These are phyloP conservation scores for Parapsyche elsis DNA, from an alignment of 1,140 invertebrate species.

Conservation along the genomic window DNA sequence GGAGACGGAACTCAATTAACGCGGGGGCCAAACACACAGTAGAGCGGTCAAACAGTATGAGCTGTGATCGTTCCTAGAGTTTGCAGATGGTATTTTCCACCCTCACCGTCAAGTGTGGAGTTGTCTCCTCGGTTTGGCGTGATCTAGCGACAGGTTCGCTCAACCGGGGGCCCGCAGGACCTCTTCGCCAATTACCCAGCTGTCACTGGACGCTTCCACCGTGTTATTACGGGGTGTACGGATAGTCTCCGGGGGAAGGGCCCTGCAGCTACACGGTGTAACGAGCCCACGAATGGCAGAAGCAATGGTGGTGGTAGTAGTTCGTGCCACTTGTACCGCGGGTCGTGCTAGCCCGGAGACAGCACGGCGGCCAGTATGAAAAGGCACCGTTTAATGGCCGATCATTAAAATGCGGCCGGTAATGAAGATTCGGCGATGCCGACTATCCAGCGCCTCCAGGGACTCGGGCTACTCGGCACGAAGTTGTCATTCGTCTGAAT, in stretches of 20 bases:
- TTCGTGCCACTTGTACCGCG: constrained; percentile 34
- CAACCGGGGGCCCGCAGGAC: not conserved
- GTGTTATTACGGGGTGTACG: constrained; percentile 14
- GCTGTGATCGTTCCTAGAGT: too few species aligned
- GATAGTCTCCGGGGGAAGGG: not conserved
- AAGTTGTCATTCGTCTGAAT: not conserved
- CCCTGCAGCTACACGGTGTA: not conserved
- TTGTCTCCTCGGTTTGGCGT: too few species aligned
- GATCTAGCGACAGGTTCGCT: not conserved
- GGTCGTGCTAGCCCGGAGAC: constrained; percentile 38
- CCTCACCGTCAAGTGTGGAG: too few species aligned
- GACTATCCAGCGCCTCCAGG: not conserved
- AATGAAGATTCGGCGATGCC: not conserved
- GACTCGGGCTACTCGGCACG: not conserved
- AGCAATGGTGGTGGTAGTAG: not conserved
- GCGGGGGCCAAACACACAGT: too few species aligned
- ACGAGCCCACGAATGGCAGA: constrained; percentile 27
- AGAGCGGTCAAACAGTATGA: too few species aligned
- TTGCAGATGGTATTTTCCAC: too few species aligned
- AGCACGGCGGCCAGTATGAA: constrained; percentile 28
- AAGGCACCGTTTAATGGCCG: constrained; percentile 21
- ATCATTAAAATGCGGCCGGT: constrained; percentile 29
- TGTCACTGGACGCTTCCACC: constrained; percentile 33
- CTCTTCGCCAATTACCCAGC: not conserved
- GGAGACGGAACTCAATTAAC: not conserved